Conservation (phyloP, 1,140 invertebrate genomes). For the Drosophila melanica region DNA sequence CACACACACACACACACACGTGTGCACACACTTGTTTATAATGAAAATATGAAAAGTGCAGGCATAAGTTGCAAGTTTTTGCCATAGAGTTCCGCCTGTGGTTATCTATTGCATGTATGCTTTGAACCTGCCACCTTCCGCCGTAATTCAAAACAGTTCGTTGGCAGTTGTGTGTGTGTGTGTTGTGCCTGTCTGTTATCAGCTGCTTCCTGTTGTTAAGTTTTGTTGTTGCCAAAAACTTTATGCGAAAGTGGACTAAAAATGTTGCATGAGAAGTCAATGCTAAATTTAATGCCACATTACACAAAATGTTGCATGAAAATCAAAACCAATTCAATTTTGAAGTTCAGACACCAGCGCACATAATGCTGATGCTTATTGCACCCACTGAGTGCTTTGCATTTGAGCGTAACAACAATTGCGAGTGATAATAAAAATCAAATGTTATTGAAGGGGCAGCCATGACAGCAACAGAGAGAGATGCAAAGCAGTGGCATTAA, state of each 20-base stretch:
- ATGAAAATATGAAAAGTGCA: constrained; percentile 69
- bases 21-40: constrained; percentile 58
- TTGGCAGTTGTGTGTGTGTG: constrained; percentile 43
- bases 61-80: constrained; percentile 75
- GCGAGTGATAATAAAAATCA: constrained; percentile 73
- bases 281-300: constrained; percentile 56
- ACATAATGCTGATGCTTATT: constrained; percentile 61
- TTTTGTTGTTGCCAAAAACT: constrained; percentile 49
- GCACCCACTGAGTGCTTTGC: constrained; percentile 36
- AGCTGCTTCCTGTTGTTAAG: constrained; percentile 79
- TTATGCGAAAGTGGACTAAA: constrained; percentile 40
- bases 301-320: constrained; percentile 43
- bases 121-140: constrained; percentile 75
- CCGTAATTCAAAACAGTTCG: constrained; percentile 73
- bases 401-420: constrained; percentile 57
- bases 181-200: constrained; percentile 51
- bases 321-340: constrained; percentile 68
- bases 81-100: constrained; percentile 15
- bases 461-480: constrained; percentile 27
- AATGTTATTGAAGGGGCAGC: constrained; percentile 60
- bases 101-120: constrained; percentile 46
- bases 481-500: constrained; percentile 5
- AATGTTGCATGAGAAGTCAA: constrained; percentile 31
- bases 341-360: constrained; percentile 8
- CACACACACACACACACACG: constrained; percentile 3